Evolutionary conservation across 2,888 invertebrate species (phyloP), one percentile per base, ranked within the genome.

Genomic region (Athalia rosae): DNA sequence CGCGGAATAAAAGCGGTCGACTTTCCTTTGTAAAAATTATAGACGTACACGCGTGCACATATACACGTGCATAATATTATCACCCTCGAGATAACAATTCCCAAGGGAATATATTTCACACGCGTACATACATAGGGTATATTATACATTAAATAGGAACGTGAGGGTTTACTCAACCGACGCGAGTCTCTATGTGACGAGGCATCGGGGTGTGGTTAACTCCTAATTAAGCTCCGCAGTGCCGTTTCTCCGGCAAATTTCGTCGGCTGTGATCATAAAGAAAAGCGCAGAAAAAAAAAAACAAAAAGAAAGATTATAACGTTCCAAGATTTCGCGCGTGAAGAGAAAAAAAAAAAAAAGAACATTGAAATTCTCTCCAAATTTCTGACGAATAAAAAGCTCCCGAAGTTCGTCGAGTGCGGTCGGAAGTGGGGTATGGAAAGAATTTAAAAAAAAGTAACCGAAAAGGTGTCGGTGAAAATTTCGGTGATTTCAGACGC

Each of bases 141-240:
- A 41, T 9, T 9, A 41, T 9, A 62, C 48, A 28, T 28, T 28
- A 28, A 28, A 48, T 41, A 28, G 11, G 41, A 41, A 69, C 41
- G 4, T 59, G 59, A 4, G 9, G 9, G 53, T 53, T 11, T 53
- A 53, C n/a, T 13, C 69, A 69, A 69, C 53, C 53, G 69, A 69
- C 69, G 43, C 69, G 41, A 53, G 69, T 69, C 67, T 43, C 53
- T 13, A 28, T 48, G 56, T 69, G 69, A 69, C 69, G 53, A n/a
- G 15, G 69, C 43, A 63, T 11, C 15, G 69, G 53, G 11, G 43
- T 53, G 69, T 53, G 69, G 69, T 69, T 69, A 69, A 56, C 69
- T 53, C 56, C 69, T 69, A 69, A 69, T 69, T 69, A 69, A 69
- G 41, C 69, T 13, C 15, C 15, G n/a, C 28, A n/a, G 8, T 41